Evolutionary conservation across 2,888 invertebrate species (phyloP), one percentile per base, ranked within the genome.

Genomic region (Parochlus steinenii): DNA sequence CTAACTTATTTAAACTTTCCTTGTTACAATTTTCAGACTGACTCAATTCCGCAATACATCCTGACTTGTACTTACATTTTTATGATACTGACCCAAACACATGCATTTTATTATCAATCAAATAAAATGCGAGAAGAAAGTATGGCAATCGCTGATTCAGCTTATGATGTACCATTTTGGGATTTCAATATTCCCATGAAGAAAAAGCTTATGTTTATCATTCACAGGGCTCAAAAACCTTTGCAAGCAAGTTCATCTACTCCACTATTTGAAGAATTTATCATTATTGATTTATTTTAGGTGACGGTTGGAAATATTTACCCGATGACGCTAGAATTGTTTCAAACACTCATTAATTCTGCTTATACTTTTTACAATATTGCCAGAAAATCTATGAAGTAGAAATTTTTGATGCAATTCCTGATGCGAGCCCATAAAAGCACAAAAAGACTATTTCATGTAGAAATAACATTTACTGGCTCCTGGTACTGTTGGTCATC

Each of bases 281-380:
- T 33, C 6, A 19, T 14, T 31, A 16, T 3, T 35, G 7, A 14
- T 20, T 30, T 3, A 6, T 39, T 39, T 4, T 28, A 50, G 49
- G 43, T 50, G 27, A 48, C 42, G 42, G 42, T 48, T 26, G 52
- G 51, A 10, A 48, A 49, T 33, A 42, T 49, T 19, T 49, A 48
- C 37, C 51, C 49, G 28, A 52, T 52, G 51, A 48, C 47, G 1
- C 35, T 56, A 47, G 51, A 54, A 34, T 39, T 52, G 4, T 56
- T 55, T 42, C 55, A 55, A 43, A 50, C 54, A 25, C 44, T 58
- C 29, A 26, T 56, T 39, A 58, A 56, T 47, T 47, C 48, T 29
- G 51, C 54, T 32, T 56, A 53, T 42, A 49, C 52, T 20, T 56
- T 53, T 40, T 57, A 55, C 39, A 54, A 54, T 25, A 44, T 56